Evolutionary conservation across 2,797 vertebrate species (phyloP), one percentile per base, ranked within the genome.

Genomic region (Neopelma chrysocephalum): DNA sequence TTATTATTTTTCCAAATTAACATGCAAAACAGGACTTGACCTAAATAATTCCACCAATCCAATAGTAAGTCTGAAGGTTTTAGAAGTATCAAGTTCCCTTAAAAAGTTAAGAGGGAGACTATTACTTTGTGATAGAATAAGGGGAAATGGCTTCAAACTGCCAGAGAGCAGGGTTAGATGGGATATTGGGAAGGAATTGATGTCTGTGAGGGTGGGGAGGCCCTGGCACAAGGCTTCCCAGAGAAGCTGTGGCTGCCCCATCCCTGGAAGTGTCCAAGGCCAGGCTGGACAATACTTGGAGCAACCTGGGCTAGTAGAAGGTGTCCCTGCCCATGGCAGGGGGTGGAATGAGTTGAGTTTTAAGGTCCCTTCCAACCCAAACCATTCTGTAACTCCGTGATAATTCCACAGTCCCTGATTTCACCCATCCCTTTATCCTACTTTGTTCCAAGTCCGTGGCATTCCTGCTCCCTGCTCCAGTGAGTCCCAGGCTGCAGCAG

Each of bases 11-110:
- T 81, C 31, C 34, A 40, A 81, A 68, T 94, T 94, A 82, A 77
- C 85, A 70, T 80, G 72, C 80, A 83, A 57, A 94, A 12, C 86
- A 53, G 64, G 22, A 45, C 50, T 82, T 64, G 71, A 71, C 87
- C 61, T 70, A 83, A 88, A 86, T 80, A 87, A 80, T 88, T 88
- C 57, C 57, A 79, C 62, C 54, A 68, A 64, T 38, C 69, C 80
- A 40, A 4, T 86, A 3, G 0, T 47, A 58, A 70, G 10, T 48
- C 43, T 62, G 72, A 56, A 66, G 50, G 60, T 22, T 94, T 89
- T 56, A 43, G 71, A 87, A 82, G 51, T 47, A 73, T 5, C 51
- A 13, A 62, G n/a, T 70, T 90, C 57, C 29, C 23, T 80, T 60
- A 64, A 77, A 92, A 17, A 14, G 51, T 64, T 42, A 25, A 78